phyloP scores from a whole-genome alignment of 2,113 vertebrate species.

The Grammomys dolichurus region DNA sequence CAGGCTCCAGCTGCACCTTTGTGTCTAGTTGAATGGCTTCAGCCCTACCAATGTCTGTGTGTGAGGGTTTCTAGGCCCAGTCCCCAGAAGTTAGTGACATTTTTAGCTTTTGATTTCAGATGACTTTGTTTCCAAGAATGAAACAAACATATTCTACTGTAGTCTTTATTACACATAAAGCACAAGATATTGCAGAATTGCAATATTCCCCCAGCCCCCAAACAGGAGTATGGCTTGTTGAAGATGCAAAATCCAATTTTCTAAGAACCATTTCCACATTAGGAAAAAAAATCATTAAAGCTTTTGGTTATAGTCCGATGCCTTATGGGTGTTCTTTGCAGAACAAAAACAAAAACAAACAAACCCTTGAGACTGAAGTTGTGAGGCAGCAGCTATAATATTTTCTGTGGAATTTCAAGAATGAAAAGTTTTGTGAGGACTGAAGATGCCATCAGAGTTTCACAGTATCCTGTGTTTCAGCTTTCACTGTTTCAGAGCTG shows the following conservation, averaged over 20 bases:
- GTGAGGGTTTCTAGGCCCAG: neutral
- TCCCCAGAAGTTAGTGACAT: neutral
- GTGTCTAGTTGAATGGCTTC: neutral
- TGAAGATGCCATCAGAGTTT: neutral
- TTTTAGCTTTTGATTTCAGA: slow-evolving; percentile 26
- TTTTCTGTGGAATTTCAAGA: neutral
- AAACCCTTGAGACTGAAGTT: neutral
- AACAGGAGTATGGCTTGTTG: neutral
- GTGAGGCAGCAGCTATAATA: neutral
- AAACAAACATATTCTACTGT: neutral
- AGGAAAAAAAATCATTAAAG: slow-evolving; percentile 21
- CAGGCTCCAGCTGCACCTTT: too few relatives aligned
- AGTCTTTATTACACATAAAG: neutral
- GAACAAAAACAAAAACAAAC: neutral
- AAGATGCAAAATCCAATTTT: neutral
- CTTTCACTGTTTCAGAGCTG: neutral
- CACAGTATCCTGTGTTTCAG: too few relatives aligned
- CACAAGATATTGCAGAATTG: neutral
- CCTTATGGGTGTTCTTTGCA: neutral
- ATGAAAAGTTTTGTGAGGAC: neutral
- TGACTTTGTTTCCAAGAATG: neutral
- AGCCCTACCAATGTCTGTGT: neutral
- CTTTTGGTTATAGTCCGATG: neutral
- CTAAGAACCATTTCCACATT: neutral
- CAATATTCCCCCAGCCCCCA: neutral